A percentile compares a stretch with the other conserved stretches of the same genome.
These are phyloP conservation scores for Spongilla lacustris DNA, from an alignment of 37 sponge, comb jelly and placozoan species.

Conservation along the genomic window DNA sequence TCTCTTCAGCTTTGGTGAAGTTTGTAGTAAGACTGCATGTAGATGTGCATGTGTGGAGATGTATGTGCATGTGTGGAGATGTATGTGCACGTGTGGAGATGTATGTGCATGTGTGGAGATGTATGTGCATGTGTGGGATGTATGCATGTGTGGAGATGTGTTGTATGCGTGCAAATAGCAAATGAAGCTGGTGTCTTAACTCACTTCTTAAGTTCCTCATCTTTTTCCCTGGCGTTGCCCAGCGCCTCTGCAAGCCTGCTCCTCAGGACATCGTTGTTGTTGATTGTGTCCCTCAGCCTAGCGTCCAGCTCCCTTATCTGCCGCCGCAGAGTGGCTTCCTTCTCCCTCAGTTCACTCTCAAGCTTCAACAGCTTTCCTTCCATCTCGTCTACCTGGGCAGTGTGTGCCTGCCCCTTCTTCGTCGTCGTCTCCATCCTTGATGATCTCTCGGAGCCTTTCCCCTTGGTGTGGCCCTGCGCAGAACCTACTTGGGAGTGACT, in stretches of 20 bases:
- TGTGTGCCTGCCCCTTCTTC: not conserved
- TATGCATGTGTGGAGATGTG: not conserved
- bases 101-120: not conserved
- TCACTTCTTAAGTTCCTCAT: not conserved
- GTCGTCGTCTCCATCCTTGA: constrained; percentile 10
- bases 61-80: not conserved
- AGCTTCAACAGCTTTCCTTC: constrained; percentile 13
- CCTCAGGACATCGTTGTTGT: not conserved
- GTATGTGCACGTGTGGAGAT: not conserved
- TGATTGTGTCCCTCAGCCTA: not conserved
- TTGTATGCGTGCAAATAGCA: not conserved
- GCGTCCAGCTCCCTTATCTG: constrained; percentile 5
- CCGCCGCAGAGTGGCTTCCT: constrained; percentile 10
- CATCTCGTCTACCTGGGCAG: constrained; percentile 4
- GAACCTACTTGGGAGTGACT: not conserved
- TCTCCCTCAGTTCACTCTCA: constrained; percentile 20
- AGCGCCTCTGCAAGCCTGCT: not conserved
- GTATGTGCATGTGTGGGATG: constrained; percentile 14
- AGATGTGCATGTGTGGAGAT: not conserved
- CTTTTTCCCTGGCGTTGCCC: not conserved
- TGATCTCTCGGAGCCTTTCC: not conserved
- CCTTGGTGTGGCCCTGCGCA: not conserved
- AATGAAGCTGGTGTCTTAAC: not conserved
- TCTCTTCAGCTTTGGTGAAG: constrained; percentile 33
- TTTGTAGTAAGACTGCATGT: constrained; percentile 25